Conservation (phyloP, 2,888 invertebrate genomes). For the Trissoscelio sp. region DNA sequence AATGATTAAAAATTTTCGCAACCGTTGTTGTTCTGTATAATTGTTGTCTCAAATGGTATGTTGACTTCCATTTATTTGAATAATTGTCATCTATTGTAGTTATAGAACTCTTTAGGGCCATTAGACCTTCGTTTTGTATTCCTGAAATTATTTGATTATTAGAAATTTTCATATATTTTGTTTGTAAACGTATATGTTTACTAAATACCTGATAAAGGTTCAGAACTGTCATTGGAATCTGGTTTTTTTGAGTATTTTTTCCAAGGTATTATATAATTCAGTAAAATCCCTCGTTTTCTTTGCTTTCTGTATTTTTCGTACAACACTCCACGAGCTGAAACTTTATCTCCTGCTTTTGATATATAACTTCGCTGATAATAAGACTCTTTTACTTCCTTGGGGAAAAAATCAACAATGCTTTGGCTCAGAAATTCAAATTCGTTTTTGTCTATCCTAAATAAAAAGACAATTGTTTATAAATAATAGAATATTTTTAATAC, state of each 20-base stretch:
- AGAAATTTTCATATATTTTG: too few relatives aligned
- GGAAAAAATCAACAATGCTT: constrained; percentile 6
- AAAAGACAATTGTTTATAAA: background rate
- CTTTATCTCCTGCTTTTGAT: background rate
- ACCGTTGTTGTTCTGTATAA: too few relatives aligned
- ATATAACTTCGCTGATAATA: constrained; percentile 13
- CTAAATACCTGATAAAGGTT: background rate
- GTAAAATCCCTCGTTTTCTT: constrained; percentile 16
- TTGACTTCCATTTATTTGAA: too few relatives aligned
- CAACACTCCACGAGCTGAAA: constrained; percentile 25
- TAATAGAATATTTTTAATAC: background rate
- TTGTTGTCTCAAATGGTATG: too few relatives aligned
- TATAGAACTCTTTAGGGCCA: too few relatives aligned
- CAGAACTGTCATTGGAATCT: background rate
- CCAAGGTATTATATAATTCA: background rate
- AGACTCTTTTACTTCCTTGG: constrained; percentile 9
- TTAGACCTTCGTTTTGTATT: too few relatives aligned
- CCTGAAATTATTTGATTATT: too few relatives aligned
- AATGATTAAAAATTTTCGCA: too few relatives aligned
- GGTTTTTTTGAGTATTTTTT: background rate
- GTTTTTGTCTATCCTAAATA: constrained; percentile 3
- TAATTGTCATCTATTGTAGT: too few relatives aligned
- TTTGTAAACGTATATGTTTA: too few relatives aligned
- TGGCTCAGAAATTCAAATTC: background rate
- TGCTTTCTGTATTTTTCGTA: constrained; percentile 25